phyloP scores from a whole-genome alignment of 2,888 invertebrate genomes.

The Stenichneumon culpator region DNA sequence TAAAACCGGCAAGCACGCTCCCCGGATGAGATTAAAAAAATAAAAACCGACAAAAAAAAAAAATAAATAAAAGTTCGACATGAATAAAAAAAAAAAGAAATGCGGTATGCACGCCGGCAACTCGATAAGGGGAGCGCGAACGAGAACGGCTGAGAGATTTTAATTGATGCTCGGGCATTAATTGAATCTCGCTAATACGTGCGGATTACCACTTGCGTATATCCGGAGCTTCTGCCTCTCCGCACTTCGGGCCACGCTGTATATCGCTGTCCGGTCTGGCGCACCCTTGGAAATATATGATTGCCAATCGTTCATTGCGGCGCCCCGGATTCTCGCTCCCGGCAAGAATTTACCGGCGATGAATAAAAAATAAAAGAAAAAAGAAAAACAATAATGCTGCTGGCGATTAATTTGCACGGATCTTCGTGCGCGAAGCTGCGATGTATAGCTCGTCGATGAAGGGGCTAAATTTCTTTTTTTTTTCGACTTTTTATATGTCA shows the following conservation, averaged over 20 bases:
- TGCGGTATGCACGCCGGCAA: not conserved
- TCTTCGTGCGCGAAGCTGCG: not conserved
- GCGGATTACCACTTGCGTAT: slow-evolving; percentile 41
- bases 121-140: slow-evolving; percentile 6
- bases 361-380: not conserved
- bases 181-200: slow-evolving; percentile 47
- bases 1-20: slow-evolving; percentile 51
- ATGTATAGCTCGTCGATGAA: not conserved
- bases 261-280: slow-evolving; percentile 13
- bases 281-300: not conserved
- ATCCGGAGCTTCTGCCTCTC: slow-evolving; percentile 22
- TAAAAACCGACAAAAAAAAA: not conserved
- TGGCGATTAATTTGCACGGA: not conserved
- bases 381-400: not conserved
- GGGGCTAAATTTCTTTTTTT: not conserved
- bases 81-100: slow-evolving; percentile 8
- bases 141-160: slow-evolving; percentile 18
- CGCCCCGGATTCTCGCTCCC: not conserved
- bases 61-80: not conserved
- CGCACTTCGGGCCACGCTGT: slow-evolving; percentile 8
- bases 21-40: slow-evolving; percentile 40
- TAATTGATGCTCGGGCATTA: slow-evolving; percentile 49
- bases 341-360: not conserved
- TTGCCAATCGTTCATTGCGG: slow-evolving; percentile 17
- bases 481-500: not conserved